Evolutionary conservation across 2,797 vertebrate genomes (phyloP), one percentile per base, ranked within the genome.

Genomic region (Scyliorhinus canicula): DNA sequence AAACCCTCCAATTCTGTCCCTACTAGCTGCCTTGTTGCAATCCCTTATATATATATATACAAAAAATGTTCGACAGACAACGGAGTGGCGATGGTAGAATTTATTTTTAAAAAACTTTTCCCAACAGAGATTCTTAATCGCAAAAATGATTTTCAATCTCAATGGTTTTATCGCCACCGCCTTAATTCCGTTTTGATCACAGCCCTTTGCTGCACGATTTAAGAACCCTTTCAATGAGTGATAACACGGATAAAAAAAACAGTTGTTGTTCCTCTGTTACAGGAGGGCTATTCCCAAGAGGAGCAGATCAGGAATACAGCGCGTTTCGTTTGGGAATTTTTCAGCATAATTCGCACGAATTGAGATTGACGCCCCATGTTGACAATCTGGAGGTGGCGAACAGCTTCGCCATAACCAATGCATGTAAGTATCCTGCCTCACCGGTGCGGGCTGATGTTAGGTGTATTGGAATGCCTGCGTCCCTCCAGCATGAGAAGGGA

Each of bases 341-440:
- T 97, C 98, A 99, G 96, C 99, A 98, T 97, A 98, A 98, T 97
- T 98, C 98, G 96, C 97, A 98, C 95, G 98, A 99, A 97, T 99
- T 99, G 98, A 98, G 99, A 96, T 96, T 99, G 96, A 99, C 99
- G 96, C 99, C 99, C 95, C 99, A 99, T 97, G 99, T 99, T 96
- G 99, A 99, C 97, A 99, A 99, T 97, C 97, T 99, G 98, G 99
- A 99, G 98, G 99, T 99, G 97, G 98, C 99, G 26, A 99, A 99
- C 98, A 99, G 99, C 97, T 99, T 99, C 96, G 99, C 99, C 69
- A 99, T 99, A 96, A 99, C 99, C 97, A 99, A 99, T 96, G 99
- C 99, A 97, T 99, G 99, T 99, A 97, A 99, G 99, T 99, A 96
- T 95, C 96, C 95, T 95, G 26, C 35, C 74, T 28, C 26, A 55